phyloP scores from a whole-genome alignment of 2,113 vertebrate species.

The Thamnophis sirtalis region DNA sequence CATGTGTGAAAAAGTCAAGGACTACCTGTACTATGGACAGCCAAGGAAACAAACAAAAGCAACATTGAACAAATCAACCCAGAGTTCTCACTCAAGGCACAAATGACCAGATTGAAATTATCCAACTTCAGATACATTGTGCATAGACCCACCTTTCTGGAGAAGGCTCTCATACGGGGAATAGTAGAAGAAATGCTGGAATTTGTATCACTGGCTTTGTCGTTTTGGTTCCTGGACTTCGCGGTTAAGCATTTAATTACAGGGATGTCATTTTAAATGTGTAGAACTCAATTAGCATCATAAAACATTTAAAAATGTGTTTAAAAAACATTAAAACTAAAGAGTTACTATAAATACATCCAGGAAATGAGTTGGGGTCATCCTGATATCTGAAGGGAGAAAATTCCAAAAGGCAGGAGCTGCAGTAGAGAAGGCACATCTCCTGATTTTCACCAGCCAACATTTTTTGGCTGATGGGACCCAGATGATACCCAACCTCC shows the following conservation, averaged over 20 bases:
- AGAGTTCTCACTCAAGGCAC: not conserved
- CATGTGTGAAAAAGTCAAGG: too few species aligned
- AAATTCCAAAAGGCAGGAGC: not conserved
- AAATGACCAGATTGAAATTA: not conserved
- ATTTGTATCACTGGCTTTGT: not conserved
- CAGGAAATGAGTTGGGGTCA: not conserved
- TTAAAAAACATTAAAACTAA: not conserved
- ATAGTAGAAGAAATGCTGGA: not conserved
- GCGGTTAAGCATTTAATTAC: not conserved
- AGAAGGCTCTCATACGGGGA: not conserved
- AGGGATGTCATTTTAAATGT: not conserved
- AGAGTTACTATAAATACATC: not conserved
- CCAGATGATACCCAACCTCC: not conserved
- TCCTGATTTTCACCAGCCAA: not conserved
- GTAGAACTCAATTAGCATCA: not conserved
- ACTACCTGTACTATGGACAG: not conserved
- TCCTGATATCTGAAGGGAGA: not conserved
- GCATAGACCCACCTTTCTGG: not conserved
- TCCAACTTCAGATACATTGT: not conserved
- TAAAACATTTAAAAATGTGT: not conserved
- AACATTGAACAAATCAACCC: not conserved
- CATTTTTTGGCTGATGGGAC: not conserved
- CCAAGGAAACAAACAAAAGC: not conserved
- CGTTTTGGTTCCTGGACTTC: not conserved
- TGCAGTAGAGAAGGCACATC: not conserved